A percentile compares a stretch with the other conserved stretches of the same genome.
Conservation (phyloP, 2,797 vertebrate genomes). For the Miichthys miiuy region DNA sequence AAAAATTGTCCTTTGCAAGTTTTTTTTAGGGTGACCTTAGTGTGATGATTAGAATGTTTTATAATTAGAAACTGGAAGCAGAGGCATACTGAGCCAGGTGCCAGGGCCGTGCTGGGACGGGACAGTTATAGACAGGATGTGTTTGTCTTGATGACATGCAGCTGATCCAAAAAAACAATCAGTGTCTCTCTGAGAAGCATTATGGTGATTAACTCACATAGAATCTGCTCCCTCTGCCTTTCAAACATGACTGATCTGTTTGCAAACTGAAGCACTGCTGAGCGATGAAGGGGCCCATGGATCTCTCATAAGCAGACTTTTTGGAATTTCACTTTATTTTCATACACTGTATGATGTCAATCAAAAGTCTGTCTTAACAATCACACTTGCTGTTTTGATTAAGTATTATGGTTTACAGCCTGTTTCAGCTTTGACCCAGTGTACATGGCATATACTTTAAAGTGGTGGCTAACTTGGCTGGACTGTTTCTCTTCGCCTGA, state of each 20-base stretch:
- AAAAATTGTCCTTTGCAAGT: background rate
- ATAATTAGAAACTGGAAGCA: background rate
- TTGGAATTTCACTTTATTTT: background rate
- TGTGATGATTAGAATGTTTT: background rate
- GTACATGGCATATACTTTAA: too few relatives aligned
- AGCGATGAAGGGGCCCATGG: background rate
- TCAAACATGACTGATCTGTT: background rate
- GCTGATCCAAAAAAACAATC: constrained; percentile 7
- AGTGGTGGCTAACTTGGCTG: too few relatives aligned
- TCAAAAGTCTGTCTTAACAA: background rate
- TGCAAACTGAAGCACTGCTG: background rate
- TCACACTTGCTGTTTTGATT: background rate
- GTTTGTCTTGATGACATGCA: background rate
- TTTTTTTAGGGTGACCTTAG: constrained; percentile 24
- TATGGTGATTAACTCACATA: background rate
- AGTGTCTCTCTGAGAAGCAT: background rate
- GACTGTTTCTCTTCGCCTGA: too few relatives aligned
- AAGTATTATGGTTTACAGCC: background rate
- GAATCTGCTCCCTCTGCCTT: background rate
- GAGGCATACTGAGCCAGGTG: background rate
- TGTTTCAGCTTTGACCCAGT: too few relatives aligned
- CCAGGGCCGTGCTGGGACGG: background rate
- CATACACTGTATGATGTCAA: background rate
- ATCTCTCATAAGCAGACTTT: background rate
- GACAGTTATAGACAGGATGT: background rate